phyloP scores from a whole-genome alignment of 2,113 vertebrate genomes.

The Nansenia antarctica region DNA sequence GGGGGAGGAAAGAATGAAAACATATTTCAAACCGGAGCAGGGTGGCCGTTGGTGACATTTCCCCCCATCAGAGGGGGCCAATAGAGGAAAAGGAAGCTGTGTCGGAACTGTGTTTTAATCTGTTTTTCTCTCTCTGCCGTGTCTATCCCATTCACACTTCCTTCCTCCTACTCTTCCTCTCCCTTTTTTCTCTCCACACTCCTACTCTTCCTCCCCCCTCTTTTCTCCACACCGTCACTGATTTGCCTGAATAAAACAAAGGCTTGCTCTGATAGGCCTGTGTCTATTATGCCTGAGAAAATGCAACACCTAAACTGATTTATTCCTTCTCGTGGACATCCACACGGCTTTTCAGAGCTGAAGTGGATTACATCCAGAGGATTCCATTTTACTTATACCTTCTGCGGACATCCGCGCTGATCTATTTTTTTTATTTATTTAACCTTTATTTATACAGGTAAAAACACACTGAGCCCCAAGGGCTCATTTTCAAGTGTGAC shows the following conservation, averaged over 20 bases:
- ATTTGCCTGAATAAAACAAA: conserved; percentile 19
- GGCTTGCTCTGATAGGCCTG: neutral
- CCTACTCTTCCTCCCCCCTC: conserved; percentile 29
- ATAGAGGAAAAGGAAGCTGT: conserved; percentile 63
- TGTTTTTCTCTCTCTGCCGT: conserved; percentile 50
- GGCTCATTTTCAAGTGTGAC: no score
- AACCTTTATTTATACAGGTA: no score
- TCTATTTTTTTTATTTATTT: no score
- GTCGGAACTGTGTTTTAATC: conserved; percentile 47
- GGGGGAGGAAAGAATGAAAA: neutral
- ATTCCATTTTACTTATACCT: no score
- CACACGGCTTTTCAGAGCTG: no score
- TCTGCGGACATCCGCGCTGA: no score
- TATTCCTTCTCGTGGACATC: no score
- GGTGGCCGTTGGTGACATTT: conserved; percentile 34
- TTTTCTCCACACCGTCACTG: conserved; percentile 38
- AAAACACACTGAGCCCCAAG: no score
- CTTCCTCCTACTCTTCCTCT: conserved; percentile 35
- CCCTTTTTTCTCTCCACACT: conserved; percentile 39
- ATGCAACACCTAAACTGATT: no score
- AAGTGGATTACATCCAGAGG: no score
- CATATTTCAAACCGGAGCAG: no score
- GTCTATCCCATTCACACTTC: conserved; percentile 55
- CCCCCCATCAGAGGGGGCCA: conserved; percentile 41
- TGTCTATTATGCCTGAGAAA: no score